Percentiles rank a stretch among this genome's conserved stretches.
Conservation (phyloP, 2,113 vertebrate genomes). For the Otocyon megalotis region DNA sequence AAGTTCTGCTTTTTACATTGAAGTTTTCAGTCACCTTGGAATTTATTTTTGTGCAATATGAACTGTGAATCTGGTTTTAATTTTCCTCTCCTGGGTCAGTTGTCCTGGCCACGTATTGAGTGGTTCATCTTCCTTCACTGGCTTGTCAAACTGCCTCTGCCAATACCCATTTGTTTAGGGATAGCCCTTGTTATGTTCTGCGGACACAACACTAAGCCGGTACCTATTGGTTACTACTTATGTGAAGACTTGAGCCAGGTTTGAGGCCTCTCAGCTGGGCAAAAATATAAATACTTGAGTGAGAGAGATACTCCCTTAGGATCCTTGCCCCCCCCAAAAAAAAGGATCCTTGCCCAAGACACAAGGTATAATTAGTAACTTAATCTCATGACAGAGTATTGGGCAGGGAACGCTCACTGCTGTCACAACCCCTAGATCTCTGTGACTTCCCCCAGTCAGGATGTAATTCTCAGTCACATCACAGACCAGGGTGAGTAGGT, state of each 20-base stretch:
- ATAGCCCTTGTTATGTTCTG: not conserved
- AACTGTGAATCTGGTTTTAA: not conserved
- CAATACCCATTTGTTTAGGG: not conserved
- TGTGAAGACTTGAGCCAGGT: constrained; percentile 8
- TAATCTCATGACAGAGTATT: not conserved
- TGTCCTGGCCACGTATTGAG: not conserved
- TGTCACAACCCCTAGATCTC: not conserved
- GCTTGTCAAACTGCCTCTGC: not conserved
- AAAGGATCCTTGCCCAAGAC: not conserved
- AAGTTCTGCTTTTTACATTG: constrained; percentile 9
- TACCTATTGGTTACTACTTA: not conserved
- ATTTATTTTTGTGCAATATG: not conserved
- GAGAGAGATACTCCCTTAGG: not conserved
- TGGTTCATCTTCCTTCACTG: not conserved
- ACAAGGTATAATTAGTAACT: not conserved
- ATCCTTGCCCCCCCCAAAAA: not conserved
- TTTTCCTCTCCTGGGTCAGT: not conserved
- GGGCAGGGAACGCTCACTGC: not conserved
- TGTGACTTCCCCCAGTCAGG: not conserved
- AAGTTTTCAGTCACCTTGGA: not conserved
- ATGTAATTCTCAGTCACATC: not conserved
- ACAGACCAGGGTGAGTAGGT: not conserved
- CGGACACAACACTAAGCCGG: not conserved
- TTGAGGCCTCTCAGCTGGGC: not conserved
- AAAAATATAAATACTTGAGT: not conserved